Percentiles rank a stretch among this genome's conserved stretches.
Conservation (phyloP, 2,888 invertebrate genomes). For the Heteropelma amictum region DNA sequence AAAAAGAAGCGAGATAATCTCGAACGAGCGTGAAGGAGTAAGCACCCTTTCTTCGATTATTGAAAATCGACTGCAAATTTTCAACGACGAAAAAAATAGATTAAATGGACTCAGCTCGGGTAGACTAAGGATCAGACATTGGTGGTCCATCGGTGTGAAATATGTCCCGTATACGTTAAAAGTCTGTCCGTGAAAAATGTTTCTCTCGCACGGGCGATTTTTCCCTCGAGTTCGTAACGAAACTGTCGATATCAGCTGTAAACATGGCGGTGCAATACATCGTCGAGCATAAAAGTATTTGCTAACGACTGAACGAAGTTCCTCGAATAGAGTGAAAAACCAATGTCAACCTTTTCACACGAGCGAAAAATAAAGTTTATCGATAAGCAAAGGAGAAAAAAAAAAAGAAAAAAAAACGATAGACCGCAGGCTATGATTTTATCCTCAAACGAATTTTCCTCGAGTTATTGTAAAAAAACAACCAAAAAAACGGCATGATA, state of each 20-base stretch:
- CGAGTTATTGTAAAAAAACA: not conserved
- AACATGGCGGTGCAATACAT: slow-evolving; percentile 7
- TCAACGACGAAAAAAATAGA: not conserved
- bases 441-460: too few species aligned
- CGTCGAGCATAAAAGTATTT: slow-evolving; percentile 22
- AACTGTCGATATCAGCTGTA: slow-evolving; percentile 35
- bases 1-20: too few species aligned
- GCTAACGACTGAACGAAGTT: slow-evolving; percentile 8
- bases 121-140: not conserved
- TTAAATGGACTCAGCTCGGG: not conserved
- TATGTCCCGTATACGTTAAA: slow-evolving; percentile 14
- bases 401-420: not conserved
- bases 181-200: slow-evolving; percentile 16
- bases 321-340: not conserved
- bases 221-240: slow-evolving; percentile 20
- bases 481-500: too few species aligned
- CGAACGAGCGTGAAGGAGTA: too few species aligned
- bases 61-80: too few species aligned
- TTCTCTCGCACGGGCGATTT: slow-evolving; percentile 19
- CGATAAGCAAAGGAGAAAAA: not conserved
- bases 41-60: too few species aligned
- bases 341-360: not conserved
- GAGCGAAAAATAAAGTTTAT: not conserved
- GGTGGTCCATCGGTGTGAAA: slow-evolving; percentile 7
- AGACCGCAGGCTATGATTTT: too few species aligned